A percentile compares a stretch with the other conserved stretches of the same genome.
Conservation (phyloP, 2,888 invertebrate species). For the Thera britannica region DNA sequence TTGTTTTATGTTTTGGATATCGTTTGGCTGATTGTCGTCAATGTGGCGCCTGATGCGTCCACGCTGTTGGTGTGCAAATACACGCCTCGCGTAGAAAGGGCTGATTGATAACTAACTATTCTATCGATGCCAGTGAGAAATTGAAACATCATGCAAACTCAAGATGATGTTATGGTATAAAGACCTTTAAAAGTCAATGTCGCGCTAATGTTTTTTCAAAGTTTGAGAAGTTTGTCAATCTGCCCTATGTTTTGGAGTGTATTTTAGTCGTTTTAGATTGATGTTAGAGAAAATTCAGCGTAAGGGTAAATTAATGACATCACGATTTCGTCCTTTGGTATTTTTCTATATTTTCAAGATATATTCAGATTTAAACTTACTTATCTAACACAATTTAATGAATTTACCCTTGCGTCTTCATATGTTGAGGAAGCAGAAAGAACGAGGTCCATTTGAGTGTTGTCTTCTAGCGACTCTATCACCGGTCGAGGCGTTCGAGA, state of each 20-base stretch:
- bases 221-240: slow-evolving; percentile 63
- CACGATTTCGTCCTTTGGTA: neutral
- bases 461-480: slow-evolving; percentile 91
- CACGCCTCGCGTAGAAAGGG: slow-evolving; percentile 67
- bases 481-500: slow-evolving; percentile 96
- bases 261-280: slow-evolving; percentile 58
- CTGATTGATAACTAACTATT: slow-evolving; percentile 64
- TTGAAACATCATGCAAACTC: slow-evolving; percentile 14
- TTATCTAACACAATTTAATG: slow-evolving; percentile 42
- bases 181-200: neutral
- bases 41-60: slow-evolving; percentile 72
- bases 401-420: slow-evolving; percentile 60
- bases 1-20: slow-evolving; percentile 72
- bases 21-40: slow-evolving; percentile 79
- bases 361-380: neutral
- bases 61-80: slow-evolving; percentile 72
- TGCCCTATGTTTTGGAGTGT: slow-evolving; percentile 60
- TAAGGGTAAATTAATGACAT: slow-evolving; percentile 61
- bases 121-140: neutral
- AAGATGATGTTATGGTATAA: slow-evolving; percentile 28
- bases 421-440: slow-evolving; percentile 44
- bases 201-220: neutral
- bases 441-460: slow-evolving; percentile 77
- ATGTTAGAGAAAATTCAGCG: slow-evolving; percentile 54
- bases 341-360: neutral